A percentile compares a stretch with the other conserved stretches of the same genome.
Conservation (phyloP, 2,113 vertebrate genomes). For the Cercocebus atys region DNA sequence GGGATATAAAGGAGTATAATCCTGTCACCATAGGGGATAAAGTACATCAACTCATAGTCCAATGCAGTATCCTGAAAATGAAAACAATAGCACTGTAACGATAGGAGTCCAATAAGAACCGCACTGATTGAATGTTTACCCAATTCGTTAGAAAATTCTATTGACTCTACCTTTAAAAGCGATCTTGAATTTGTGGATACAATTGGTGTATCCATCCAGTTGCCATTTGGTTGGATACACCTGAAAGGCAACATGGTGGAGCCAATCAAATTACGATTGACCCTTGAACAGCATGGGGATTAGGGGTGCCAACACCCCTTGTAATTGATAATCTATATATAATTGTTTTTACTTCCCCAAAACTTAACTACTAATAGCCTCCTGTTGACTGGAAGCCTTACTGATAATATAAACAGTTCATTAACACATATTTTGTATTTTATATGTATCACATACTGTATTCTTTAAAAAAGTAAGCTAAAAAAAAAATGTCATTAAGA, state of each 20-base stretch:
- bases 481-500: neutral
- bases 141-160: neutral
- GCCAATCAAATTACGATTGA: neutral
- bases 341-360: neutral
- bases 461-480: neutral
- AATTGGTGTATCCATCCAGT: no score
- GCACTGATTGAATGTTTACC: neutral
- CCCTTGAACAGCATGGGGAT: neutral
- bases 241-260: neutral
- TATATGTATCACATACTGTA: neutral
- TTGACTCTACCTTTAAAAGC: neutral
- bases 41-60: neutral
- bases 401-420: neutral
- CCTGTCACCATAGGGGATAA: neutral
- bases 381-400: neutral
- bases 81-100: neutral
- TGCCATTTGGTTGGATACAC: no score
- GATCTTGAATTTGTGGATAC: neutral
- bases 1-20: neutral
- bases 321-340: neutral
- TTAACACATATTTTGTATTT: neutral
- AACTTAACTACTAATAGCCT: neutral
- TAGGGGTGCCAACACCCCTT: neutral
- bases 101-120: neutral
- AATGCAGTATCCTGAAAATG: neutral